phyloP scores from a whole-genome alignment of 1,140 invertebrate species.

The Microvelia longipes region DNA sequence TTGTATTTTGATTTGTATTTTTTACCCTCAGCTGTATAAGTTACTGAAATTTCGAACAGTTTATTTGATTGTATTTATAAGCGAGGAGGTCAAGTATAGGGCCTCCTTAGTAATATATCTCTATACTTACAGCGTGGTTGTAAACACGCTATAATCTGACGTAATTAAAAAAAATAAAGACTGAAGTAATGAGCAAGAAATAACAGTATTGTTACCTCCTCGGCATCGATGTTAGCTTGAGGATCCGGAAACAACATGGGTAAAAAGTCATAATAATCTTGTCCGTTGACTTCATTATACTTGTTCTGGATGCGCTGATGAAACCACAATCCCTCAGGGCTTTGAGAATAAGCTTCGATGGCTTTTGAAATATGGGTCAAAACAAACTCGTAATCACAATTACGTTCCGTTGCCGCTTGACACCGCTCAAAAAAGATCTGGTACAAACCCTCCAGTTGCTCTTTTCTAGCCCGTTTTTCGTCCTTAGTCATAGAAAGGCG shows the following conservation, averaged over 20 bases:
- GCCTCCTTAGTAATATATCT: no score
- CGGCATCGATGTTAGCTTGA: background rate
- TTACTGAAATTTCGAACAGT: no score
- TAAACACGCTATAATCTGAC: no score
- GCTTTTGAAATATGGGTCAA: background rate
- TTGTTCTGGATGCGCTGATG: background rate
- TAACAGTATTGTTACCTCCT: no score
- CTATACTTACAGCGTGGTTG: no score
- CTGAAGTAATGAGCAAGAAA: no score
- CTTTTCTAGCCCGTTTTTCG: background rate
- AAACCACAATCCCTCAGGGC: background rate
- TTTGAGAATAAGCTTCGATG: background rate
- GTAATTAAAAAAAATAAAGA: no score
- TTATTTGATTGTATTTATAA: no score
- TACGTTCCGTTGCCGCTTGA: background rate
- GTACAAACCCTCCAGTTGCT: background rate
- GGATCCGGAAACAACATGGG: background rate
- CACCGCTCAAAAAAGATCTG: background rate
- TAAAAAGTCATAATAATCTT: background rate
- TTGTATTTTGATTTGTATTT: no score
- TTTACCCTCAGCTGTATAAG: no score
- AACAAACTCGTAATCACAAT: background rate
- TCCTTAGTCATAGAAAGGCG: background rate
- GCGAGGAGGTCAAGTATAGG: no score
- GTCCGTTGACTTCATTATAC: background rate